Base-by-base conservation (phyloP, 2,888 invertebrate genomes). In the Drosophila kuntzei region DNA sequence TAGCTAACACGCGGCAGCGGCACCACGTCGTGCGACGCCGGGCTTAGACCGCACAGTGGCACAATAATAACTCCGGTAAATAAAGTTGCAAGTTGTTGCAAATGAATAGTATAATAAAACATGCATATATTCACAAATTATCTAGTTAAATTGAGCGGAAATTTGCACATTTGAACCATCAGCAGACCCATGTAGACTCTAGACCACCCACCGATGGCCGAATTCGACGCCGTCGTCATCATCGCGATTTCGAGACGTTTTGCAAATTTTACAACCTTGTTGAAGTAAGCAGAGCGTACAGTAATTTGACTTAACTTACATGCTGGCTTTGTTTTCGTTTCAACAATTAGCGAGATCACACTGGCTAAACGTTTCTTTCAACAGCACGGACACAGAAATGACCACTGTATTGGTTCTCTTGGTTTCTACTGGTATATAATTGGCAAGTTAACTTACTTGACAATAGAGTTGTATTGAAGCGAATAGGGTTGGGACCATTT, bases 361-460 rank as follows among this genome's bases (percentile, higher is more conserved):
- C 54, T 9, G 51, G 32, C 32, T 22, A 36, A 49, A 50, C 50
- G 74, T 59, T 59, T 65, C 72, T 41, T 60, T 65, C 50, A 49
- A 76, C 60, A 76, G 54, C 72, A 66, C 77, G 54, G 51, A 49
- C 60, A 76, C 76, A 76, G 36, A 72, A 74, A 76, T 71, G 76
- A 60, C 27, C 18, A 61, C 39, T 8, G 29, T 59, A 75, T 34
- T 27, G 32, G 32, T 29, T 12, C 36, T 39, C 25, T 50, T 22
- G 59, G 8, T 37, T 18, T 53, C 12, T 18, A 37, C 46, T 68
- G 16, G 29, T n/a, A 37, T 41, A 20, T 32, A 44, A 14, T 12
- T 46, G 11, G 25, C 32, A 43, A 22, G 50, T 50, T 22, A 36
- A n/a, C 22, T 20, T 49, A 43, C 25, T 50, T 51, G 37, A 37